Conservation (phyloP, 2,113 vertebrate species). For the Scomber japonicus region DNA sequence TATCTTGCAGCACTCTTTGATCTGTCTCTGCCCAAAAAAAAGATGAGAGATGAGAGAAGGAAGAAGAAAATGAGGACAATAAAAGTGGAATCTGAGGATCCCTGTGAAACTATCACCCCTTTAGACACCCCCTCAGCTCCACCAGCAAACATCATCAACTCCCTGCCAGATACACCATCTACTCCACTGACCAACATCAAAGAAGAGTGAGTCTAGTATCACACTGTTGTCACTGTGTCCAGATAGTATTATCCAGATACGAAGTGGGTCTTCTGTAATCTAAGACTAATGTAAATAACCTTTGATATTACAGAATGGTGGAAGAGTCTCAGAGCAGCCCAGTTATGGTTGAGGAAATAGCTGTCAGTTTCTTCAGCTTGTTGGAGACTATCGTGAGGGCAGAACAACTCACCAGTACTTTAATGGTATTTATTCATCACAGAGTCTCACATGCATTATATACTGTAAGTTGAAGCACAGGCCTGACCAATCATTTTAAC, state of each 20-base stretch:
- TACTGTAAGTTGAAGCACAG: not conserved
- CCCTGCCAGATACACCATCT: conserved; percentile 85
- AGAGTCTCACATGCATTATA: not conserved
- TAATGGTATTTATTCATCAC: conserved; percentile 83
- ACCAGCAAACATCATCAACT: conserved; percentile 59
- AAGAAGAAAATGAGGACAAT: conserved; percentile 93
- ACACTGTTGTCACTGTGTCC: not conserved
- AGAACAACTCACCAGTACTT: conserved; percentile 88
- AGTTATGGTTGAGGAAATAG: conserved; percentile 91
- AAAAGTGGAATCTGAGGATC: conserved; percentile 92
- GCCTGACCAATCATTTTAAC: not conserved
- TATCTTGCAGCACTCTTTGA: conserved; percentile 88
- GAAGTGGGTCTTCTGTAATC: not conserved
- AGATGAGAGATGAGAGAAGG: conserved; percentile 92
- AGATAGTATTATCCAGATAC: not conserved
- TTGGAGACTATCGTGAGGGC: conserved; percentile 91
- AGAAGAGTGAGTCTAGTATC: conserved; percentile 90
- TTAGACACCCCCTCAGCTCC: conserved; percentile 69
- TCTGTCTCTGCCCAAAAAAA: conserved; percentile 92
- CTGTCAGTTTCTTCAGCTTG: conserved; percentile 93
- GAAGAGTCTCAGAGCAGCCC: conserved; percentile 91
- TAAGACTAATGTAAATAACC: not conserved
- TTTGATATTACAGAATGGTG: conserved; percentile 84
- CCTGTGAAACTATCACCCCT: conserved; percentile 86
- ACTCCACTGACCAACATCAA: conserved; percentile 88